phyloP scores from a whole-genome alignment of 2,113 vertebrate genomes.

The Cichladusa arquata region DNA sequence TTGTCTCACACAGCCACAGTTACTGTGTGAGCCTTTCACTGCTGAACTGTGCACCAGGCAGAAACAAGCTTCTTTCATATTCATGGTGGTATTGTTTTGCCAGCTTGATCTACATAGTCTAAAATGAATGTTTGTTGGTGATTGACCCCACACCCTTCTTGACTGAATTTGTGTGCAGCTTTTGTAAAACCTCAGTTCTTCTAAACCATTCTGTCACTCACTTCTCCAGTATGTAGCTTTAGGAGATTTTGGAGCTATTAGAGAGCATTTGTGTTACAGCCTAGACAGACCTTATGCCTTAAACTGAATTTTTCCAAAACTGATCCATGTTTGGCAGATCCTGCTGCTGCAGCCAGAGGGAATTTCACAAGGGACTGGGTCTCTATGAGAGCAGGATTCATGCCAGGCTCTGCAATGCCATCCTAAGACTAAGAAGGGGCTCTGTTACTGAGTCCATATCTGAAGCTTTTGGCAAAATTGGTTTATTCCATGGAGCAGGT shows the following conservation, averaged over 20 bases:
- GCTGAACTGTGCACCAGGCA: not conserved
- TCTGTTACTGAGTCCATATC: not conserved
- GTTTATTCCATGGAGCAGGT: not conserved
- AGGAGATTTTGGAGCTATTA: not conserved
- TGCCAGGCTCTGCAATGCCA: not conserved
- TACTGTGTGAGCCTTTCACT: not conserved
- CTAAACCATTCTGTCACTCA: not conserved
- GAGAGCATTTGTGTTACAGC: not conserved
- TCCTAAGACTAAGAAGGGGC: not conserved
- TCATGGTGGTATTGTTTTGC: not conserved
- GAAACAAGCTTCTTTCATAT: not conserved
- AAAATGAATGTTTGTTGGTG: accelerated
- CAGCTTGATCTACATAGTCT: accelerated
- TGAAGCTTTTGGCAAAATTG: not conserved
- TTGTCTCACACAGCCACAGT: not conserved
- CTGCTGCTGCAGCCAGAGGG: not conserved
- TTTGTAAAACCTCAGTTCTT: not conserved
- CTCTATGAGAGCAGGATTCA: not conserved
- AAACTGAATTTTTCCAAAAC: not conserved
- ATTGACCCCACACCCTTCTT: not conserved
- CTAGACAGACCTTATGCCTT: not conserved
- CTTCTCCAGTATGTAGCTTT: not conserved
- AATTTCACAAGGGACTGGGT: not conserved
- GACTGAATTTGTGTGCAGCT: not conserved
- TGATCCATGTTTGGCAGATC: not conserved